Base-by-base conservation (phyloP, 1,140 invertebrate species). In the Radopholus similis region DNA sequence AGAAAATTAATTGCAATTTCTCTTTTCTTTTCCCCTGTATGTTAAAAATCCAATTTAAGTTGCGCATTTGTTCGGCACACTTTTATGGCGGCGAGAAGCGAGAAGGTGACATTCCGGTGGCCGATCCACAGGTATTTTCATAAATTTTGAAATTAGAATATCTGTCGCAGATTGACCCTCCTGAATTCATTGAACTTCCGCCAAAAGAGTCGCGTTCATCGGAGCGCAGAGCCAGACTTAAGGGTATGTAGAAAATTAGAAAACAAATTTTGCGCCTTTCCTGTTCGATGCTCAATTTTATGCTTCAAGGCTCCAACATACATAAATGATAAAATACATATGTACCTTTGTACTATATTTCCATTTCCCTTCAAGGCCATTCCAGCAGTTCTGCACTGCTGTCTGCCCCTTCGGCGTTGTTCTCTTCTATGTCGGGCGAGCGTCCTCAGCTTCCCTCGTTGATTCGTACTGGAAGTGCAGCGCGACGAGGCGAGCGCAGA, bases 41-140 rank as follows among this genome's bases (percentile, higher is more conserved):
- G n/a, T 5, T 47, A 8, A 47, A 5, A 59, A 5, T 62, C 5
- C 15, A n/a, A 11, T 80, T 81, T 63, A 64, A 83, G 81, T 69
- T 83, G 26, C 72, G 83, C 26, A 84, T 83, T 49, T 83, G 83
- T 65, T 83, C 82, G 23, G 83, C 83, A 32, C 83, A 83, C 65
- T 83, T 83, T 70, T 65, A 75, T 55, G 83, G 80, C 26, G 83
- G 83, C 18, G 83, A 83, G 64, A 83, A 83, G 64, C 74, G 71
- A 47, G 83, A 83, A 72, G 83, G 83, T 30, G 83, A 83, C 66
- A 82, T 83, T 63, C 83, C 83, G n/a, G 83, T 83, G 4, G 68
- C 83, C 53, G 83, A 83, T 73, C 83, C 83, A 9, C 64, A 77
- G 68, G 80, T 81, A 64, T 51, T 47, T 4, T 13, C 21, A 18